Evolutionary conservation across 2,888 invertebrate species (phyloP), one percentile per base, ranked within the genome.

Genomic region (Pammene fasciana): DNA sequence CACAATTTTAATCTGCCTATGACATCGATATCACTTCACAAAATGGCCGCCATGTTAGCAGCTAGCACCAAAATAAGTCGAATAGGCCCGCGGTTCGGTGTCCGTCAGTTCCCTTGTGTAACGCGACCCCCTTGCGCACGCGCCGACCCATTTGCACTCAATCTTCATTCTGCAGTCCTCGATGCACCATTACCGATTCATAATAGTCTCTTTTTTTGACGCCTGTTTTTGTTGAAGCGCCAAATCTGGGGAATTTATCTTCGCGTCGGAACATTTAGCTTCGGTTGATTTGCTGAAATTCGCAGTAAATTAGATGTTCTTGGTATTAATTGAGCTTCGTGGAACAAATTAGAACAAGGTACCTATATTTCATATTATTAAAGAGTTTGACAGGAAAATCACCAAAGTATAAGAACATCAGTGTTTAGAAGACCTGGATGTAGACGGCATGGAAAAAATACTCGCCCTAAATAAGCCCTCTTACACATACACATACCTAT

Each of bases 121-220:
- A 90, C 81, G 66, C 78, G 85, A 90, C 80, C 79, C 77, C 81
- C 79, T 79, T 81, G 83, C 82, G 88, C 89, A 86, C 91, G 90
- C 88, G 89, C 87, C 86, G 90, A 83, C 74, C 83, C 90, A 90
- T 91, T 90, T 89, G 82, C 89, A 83, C 83, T 86, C 88, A 89
- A 90, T 90, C 89, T 90, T 89, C 90, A 90, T 89, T 89, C 86
- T 84, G 85, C 88, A 87, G 81, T 75, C 76, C 76, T 79, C 74
- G 80, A 90, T 90, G 92, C 92, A 86, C 83, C 89, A 92, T 91
- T 92, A 86, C 82, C 77, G 78, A 85, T 84, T 82, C 81, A 91
- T 87, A 91, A 87, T 82, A 83, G 75, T 77, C 77, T 80, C 80
- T 79, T 86, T 86, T 62, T 84, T 80, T 75, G 70, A 65, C 62